Conservation (phyloP, 2,113 vertebrate species). For the Ceratotherium simum region DNA sequence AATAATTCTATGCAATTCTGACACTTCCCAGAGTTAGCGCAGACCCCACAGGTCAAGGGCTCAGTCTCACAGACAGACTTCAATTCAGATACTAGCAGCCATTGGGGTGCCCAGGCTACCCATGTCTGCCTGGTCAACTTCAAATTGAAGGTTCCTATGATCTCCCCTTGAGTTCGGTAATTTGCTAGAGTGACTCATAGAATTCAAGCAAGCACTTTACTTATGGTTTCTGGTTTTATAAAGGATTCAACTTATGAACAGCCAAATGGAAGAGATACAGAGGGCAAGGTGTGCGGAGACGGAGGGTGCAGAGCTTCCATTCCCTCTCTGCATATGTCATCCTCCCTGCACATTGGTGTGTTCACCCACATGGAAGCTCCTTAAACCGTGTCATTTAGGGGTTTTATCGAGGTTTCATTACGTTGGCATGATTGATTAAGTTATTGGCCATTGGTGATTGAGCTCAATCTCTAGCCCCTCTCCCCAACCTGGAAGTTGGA, state of each 20-base stretch:
- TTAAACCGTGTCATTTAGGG: neutral
- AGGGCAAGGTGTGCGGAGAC: rapidly evolving
- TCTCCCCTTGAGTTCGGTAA: neutral
- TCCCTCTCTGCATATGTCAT: rapidly evolving
- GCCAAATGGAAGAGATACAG: neutral
- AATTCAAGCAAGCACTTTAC: neutral
- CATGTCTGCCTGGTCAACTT: neutral
- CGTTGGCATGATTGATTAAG: neutral
- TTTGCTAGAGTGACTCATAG: neutral
- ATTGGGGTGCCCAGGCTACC: no score
- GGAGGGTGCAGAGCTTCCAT: neutral
- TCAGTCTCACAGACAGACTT: no score
- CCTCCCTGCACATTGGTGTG: neutral
- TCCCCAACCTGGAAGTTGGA: neutral
- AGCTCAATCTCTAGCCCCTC: neutral
- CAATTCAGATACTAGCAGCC: neutral
- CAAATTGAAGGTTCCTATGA: neutral
- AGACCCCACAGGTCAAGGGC: neutral
- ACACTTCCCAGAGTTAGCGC: neutral
- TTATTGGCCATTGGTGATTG: neutral
- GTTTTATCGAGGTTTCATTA: neutral
- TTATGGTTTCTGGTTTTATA: neutral
- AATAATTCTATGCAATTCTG: neutral
- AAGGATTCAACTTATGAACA: neutral
- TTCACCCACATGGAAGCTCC: neutral